These are phyloP conservation scores for Taeniopygia guttata DNA, from an alignment of 2,797 vertebrate species.

Conservation along the genomic window DNA sequence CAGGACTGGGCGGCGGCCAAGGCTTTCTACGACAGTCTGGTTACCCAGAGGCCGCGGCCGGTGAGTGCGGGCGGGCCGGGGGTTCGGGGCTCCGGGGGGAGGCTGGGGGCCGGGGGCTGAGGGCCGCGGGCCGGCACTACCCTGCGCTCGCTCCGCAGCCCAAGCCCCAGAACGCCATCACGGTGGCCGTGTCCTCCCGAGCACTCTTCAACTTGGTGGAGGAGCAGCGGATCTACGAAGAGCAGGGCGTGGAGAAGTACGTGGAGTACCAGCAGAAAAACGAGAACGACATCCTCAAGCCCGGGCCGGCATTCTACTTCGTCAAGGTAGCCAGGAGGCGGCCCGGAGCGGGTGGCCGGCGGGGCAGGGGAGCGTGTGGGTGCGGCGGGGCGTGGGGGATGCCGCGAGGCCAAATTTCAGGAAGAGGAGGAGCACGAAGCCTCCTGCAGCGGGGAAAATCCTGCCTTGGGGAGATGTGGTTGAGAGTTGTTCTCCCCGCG, in stretches of 20 bases:
- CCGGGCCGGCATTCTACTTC: conserved; percentile 88
- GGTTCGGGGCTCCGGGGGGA: not conserved
- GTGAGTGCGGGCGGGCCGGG: conserved; percentile 38
- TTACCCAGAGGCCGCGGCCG: conserved; percentile 51
- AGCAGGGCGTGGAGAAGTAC: conserved; percentile 89
- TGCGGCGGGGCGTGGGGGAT: not conserved
- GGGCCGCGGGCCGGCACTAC: not conserved
- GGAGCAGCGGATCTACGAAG: conserved; percentile 84
- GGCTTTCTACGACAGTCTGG: conserved; percentile 61
- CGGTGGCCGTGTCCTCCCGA: conserved; percentile 90
- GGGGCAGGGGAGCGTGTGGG: not conserved
- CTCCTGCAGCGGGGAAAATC: not conserved
- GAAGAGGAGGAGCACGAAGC: not conserved
- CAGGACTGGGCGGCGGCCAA: conserved; percentile 61
- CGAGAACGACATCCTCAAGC: conserved; percentile 83
- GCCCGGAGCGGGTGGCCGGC: no score
- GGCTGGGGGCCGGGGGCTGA: not conserved
- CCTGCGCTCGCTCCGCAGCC: conserved; percentile 73
- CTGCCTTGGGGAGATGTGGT: not conserved
- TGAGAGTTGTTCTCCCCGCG: no score
- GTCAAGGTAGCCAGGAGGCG: conserved; percentile 83
- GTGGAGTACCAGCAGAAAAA: conserved; percentile 84
- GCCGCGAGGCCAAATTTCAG: not conserved
- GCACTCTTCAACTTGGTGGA: conserved; percentile 89
- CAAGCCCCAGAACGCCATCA: conserved; percentile 87